phyloP scores from a whole-genome alignment of 2,797 vertebrate genomes.

The Pseudochromis fuscus region DNA sequence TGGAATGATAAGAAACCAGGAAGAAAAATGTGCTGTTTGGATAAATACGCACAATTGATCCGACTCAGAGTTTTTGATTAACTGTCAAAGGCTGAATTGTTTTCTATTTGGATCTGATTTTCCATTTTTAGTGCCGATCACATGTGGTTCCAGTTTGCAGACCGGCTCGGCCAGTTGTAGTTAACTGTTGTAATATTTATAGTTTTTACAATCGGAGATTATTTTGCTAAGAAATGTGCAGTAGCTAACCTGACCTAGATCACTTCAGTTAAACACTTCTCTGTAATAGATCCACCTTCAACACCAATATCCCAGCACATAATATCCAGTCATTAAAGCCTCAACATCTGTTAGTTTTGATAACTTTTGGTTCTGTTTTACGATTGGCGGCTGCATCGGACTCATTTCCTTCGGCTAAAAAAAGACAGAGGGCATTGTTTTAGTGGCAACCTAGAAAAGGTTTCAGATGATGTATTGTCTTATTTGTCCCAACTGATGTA shows the following conservation, averaged over 20 bases:
- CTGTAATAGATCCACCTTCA: too few species aligned
- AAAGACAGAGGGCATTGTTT: too few species aligned
- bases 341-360: not conserved
- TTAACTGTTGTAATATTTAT: slow-evolving; percentile 20
- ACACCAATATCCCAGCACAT: too few species aligned
- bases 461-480: too few species aligned
- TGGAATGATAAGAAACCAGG: slow-evolving; percentile 63
- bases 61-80: slow-evolving; percentile 47
- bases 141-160: slow-evolving; percentile 21
- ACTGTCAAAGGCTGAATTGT: slow-evolving; percentile 30
- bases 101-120: slow-evolving; percentile 35
- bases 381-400: too few species aligned
- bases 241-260: too few species aligned
- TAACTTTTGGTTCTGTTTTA: not conserved
- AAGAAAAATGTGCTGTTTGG: slow-evolving; percentile 29
- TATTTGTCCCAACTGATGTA: too few species aligned
- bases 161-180: not conserved
- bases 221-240: not conserved
- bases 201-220: slow-evolving; percentile 5
- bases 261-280: too few species aligned
- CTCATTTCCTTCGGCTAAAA: not conserved
- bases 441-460: too few species aligned
- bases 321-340: not conserved
- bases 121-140: slow-evolving; percentile 10
- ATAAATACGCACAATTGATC: slow-evolving; percentile 39